These are phyloP conservation scores for Staurois parvus DNA, from an alignment of 2,797 vertebrate genomes.

Conservation along the genomic window DNA sequence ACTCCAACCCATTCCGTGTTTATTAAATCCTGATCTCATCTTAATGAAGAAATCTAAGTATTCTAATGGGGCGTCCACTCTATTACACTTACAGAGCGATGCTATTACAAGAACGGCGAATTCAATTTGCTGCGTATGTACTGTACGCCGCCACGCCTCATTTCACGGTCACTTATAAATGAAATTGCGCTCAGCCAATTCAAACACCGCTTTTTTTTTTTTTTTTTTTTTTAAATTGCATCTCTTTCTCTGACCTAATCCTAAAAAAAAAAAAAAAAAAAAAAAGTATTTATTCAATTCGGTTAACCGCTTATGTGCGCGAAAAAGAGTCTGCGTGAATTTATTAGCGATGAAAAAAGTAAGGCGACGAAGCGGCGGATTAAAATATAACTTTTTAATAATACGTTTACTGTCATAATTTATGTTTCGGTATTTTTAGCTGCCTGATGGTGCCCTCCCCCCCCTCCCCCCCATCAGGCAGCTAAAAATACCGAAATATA, in stretches of 20 bases:
- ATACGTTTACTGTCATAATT: neutral
- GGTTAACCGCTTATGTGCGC: neutral
- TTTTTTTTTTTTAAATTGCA: neutral
- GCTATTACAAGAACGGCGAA: neutral
- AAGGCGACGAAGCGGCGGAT: neutral
- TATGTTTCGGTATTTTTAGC: too few relatives aligned
- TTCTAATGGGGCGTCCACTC: constrained; percentile 35
- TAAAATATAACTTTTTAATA: too few relatives aligned
- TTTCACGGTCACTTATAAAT: constrained; percentile 34
- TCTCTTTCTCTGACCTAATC: constrained; percentile 10
- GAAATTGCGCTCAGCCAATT: constrained; percentile 18
- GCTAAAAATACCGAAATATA: too few relatives aligned
- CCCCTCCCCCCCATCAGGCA: too few relatives aligned
- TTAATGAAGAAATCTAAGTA: constrained; percentile 16
- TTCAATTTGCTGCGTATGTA: neutral
- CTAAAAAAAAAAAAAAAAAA: too few relatives aligned
- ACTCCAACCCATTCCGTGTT: neutral
- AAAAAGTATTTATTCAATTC: neutral
- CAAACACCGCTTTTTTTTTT: neutral
- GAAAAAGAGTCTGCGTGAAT: too few relatives aligned
- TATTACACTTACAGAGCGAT: constrained; percentile 13
- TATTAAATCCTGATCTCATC: neutral
- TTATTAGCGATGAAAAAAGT: neutral
- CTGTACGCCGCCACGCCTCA: constrained; percentile 15
- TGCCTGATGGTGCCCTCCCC: too few relatives aligned